Percentiles rank a stretch among this genome's conserved stretches.
Evolutionary conservation across 2,113 vertebrate species (phyloP).

Genomic region (Proterorhinus semilunaris): DNA sequence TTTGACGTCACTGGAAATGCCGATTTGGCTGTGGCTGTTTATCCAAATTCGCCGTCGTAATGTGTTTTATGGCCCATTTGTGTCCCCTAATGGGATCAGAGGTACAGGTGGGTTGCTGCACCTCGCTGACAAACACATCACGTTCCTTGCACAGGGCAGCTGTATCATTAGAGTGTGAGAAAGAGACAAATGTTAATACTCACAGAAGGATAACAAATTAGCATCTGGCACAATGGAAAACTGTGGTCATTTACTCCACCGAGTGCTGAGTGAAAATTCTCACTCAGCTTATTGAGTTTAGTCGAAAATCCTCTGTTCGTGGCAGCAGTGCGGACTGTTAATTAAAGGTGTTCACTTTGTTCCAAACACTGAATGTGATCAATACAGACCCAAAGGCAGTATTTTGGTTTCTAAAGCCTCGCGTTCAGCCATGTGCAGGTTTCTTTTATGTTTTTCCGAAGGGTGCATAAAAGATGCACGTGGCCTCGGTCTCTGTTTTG

Average conservation of each 20-base stretch:
- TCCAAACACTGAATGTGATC: conserved; percentile 1
- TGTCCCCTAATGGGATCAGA: conserved; percentile 9
- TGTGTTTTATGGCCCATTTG: not conserved
- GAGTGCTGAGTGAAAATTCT: conserved; percentile 1
- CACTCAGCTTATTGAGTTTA: not conserved
- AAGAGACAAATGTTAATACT: conserved; percentile 8
- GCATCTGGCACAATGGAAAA: not conserved
- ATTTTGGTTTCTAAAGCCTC: conserved; percentile 12
- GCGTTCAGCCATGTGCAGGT: not conserved
- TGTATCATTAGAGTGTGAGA: not conserved
- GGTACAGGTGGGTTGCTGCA: not conserved
- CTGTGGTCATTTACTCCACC: not conserved
- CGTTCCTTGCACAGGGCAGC: not conserved
- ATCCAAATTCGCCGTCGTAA: not conserved
- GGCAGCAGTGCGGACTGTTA: not conserved
- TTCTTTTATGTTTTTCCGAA: too few relatives aligned
- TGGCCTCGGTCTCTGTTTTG: not conserved
- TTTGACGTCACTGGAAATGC: not conserved
- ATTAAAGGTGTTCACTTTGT: conserved; percentile 17
- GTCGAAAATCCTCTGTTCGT: not conserved
- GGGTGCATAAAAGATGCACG: too few relatives aligned
- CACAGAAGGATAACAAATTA: not conserved
- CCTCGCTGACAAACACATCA: not conserved
- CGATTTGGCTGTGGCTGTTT: not conserved
- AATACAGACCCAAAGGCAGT: conserved; percentile 9